phyloP scores from a whole-genome alignment of 1,140 invertebrate species.

The Kradibia gibbosae region DNA sequence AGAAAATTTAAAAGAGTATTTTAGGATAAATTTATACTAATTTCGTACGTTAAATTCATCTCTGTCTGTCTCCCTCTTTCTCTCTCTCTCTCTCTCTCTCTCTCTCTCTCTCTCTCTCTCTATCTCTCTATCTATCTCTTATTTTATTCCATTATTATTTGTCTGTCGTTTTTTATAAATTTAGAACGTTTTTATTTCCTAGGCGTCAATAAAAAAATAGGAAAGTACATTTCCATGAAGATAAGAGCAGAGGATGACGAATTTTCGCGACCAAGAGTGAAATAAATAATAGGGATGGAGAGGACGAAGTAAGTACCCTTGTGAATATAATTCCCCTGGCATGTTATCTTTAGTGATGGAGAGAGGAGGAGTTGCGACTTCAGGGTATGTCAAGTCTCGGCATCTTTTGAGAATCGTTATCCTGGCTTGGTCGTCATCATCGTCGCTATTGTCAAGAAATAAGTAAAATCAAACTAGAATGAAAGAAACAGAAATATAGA shows the following conservation, averaged over 20 bases:
- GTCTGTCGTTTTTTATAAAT: background rate
- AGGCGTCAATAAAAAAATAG: background rate
- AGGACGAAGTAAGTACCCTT: constrained; percentile 7
- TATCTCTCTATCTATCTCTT: background rate
- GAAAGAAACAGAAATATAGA: background rate
- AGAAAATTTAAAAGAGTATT: too few relatives aligned
- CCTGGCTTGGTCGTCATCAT: background rate
- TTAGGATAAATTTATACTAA: too few relatives aligned
- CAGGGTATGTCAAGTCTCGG: background rate
- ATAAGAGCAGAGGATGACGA: background rate
- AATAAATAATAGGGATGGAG: background rate
- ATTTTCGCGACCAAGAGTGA: background rate
- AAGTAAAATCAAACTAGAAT: background rate
- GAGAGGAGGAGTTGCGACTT: background rate
- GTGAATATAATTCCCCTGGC: constrained; percentile 42
- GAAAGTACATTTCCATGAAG: background rate
- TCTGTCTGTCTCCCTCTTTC: too few relatives aligned
- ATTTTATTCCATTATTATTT: background rate
- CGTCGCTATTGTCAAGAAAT: background rate
- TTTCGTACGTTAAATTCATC: too few relatives aligned
- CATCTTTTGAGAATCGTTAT: background rate
- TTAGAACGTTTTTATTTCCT: background rate
- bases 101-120: background rate
- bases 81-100: background rate
- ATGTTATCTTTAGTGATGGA: background rate